Percentiles rank a stretch among this genome's conserved stretches.
Evolutionary conservation across 2,888 invertebrate genomes (phyloP).

Genomic region (Harpagoxenus sublaevis): DNA sequence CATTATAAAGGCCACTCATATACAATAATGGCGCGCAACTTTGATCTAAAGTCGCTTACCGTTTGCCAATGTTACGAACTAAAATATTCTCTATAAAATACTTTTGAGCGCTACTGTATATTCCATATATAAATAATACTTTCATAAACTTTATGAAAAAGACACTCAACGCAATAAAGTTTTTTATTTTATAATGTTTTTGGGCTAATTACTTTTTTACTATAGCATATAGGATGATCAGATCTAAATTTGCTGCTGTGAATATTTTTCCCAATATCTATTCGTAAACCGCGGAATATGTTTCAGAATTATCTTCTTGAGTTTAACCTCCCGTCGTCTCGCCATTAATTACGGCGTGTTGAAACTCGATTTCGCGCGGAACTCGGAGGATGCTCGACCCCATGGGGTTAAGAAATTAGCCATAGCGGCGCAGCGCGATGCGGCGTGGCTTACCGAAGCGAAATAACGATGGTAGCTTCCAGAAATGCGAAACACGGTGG

Average conservation of each 20-base stretch:
- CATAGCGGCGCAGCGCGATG: not conserved
- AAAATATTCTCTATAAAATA: too few relatives aligned
- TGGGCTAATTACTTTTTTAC: not conserved
- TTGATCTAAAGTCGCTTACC: too few relatives aligned
- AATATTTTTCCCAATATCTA: not conserved
- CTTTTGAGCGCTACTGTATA: not conserved
- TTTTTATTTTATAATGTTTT: not conserved
- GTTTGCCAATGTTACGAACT: too few relatives aligned
- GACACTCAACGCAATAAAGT: not conserved
- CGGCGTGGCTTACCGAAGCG: not conserved
- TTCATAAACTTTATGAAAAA: not conserved
- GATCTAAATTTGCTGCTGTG: not conserved
- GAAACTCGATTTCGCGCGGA: conserved; percentile 28
- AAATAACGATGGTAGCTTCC: conserved; percentile 63
- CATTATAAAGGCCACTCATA: too few relatives aligned
- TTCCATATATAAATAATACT: not conserved
- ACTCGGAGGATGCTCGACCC: not conserved
- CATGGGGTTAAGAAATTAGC: conserved; percentile 52
- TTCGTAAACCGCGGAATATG: not conserved
- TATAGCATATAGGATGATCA: not conserved
- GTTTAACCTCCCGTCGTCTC: not conserved
- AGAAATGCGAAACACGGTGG: conserved; percentile 72
- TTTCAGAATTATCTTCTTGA: not conserved
- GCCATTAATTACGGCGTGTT: not conserved
- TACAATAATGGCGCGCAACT: too few relatives aligned